A percentile compares a stretch with the other conserved stretches of the same genome.
Evolutionary conservation across 2,888 invertebrate genomes (phyloP).

Genomic region (Stomorhina lunata): DNA sequence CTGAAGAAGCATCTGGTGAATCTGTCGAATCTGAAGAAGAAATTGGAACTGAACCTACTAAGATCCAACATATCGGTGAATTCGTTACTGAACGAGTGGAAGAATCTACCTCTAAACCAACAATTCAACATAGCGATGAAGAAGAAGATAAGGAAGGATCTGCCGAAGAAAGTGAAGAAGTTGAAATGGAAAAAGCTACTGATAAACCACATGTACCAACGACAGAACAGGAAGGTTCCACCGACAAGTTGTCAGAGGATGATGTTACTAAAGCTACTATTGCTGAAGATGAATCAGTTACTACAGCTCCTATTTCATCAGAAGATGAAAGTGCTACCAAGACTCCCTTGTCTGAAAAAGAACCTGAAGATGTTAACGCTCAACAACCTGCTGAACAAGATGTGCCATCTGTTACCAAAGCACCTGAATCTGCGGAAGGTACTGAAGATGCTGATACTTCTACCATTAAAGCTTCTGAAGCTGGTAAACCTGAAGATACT

Average conservation of each 20-base stretch:
- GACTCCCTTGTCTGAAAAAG: not conserved
- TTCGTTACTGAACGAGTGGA: slow-evolving; percentile 68
- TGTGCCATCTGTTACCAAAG: not conserved
- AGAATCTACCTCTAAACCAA: slow-evolving; percentile 49
- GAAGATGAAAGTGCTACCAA: slow-evolving; percentile 19
- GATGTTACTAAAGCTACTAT: slow-evolving; percentile 3
- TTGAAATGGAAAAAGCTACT: slow-evolving; percentile 18
- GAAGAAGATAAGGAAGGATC: slow-evolving; percentile 59
- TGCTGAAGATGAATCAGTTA: not conserved
- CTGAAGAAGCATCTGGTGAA: slow-evolving; percentile 70
- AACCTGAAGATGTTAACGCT: not conserved
- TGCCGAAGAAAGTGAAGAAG: slow-evolving; percentile 65
- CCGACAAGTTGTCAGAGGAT: slow-evolving; percentile 42
- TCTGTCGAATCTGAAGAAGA: slow-evolving; percentile 75
- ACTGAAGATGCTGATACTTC: not conserved
- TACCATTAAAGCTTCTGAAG: not conserved
- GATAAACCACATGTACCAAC: slow-evolving; percentile 18
- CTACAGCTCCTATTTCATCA: not conserved
- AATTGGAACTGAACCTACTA: slow-evolving; percentile 53
- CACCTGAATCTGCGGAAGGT: not conserved
- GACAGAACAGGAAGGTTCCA: slow-evolving; percentile 27
- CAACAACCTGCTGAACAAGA: not conserved
- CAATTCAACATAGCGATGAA: slow-evolving; percentile 12
- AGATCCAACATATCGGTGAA: slow-evolving; percentile 66
- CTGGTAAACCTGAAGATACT: not conserved